These are phyloP conservation scores for Antheraea pernyi DNA, from an alignment of 1,140 invertebrate species.

Conservation along the genomic window DNA sequence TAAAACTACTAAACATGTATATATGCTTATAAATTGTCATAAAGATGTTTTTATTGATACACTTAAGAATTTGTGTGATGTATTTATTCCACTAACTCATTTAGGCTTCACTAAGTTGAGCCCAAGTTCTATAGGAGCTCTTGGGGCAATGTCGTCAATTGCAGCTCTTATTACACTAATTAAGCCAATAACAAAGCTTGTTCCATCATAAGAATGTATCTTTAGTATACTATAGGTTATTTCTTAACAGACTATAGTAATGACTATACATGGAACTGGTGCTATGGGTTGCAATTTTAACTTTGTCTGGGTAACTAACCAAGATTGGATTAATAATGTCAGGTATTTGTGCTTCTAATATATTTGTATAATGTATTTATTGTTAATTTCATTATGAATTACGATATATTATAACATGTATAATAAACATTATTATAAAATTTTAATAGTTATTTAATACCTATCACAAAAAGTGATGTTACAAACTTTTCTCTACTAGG, in stretches of 20 bases:
- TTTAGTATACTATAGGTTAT: neutral
- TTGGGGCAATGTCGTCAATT: constrained; percentile 89
- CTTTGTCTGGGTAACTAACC: no score
- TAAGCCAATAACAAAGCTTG: constrained; percentile 85
- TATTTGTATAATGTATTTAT: no score
- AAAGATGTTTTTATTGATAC: constrained; percentile 88
- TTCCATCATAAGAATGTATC: constrained; percentile 75
- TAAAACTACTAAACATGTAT: constrained; percentile 60
- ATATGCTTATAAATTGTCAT: constrained; percentile 79
- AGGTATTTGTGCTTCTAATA: no score
- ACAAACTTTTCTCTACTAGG: no score
- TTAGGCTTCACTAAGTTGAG: constrained; percentile 87
- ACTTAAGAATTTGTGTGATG: constrained; percentile 91
- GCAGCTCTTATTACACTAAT: constrained; percentile 86
- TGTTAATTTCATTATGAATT: no score
- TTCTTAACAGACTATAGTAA: neutral
- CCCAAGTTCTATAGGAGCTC: constrained; percentile 85
- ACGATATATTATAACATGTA: no score
- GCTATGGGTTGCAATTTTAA: neutral
- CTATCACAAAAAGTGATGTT: no score
- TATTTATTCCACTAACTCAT: constrained; percentile 90
- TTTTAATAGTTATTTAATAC: no score
- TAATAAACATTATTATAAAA: no score
- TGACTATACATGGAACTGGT: neutral
- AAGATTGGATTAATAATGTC: no score